Base-by-base conservation (phyloP, 2,797 vertebrate species). In the Eleutherodactylus coqui region DNA sequence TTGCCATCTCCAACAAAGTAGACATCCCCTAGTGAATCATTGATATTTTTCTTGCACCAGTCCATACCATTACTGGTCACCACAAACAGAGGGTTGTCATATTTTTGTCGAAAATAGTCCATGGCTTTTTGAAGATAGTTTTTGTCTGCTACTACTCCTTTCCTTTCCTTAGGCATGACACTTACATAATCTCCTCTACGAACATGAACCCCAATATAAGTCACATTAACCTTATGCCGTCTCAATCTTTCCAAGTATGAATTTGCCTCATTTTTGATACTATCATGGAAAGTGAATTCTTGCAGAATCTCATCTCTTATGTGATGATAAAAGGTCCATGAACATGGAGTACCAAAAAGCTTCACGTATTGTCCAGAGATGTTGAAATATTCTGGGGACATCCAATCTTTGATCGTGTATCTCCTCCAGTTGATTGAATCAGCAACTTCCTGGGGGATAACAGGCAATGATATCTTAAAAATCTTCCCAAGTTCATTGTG, bases 301-400 rank as follows among this genome's bases (percentile, higher is more conserved):
- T 16, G 38, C 8, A 36, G 89, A 75, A 92, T 90, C 87, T 89
- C 88, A 0, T 85, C 82, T 11, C 76, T 78, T 13, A 93, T 67
- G 0, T 93, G 90, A 69, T 92, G 90, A 64, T 90, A 92, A 47
- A 91, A 91, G 2, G 92, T 93, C 90, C 90, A 93, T 21, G 92
- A 92, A 55, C 89, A 91, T 1, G 91, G 89, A 70, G 77, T 91
- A 14, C 91, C 89, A 0, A 47, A 77, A 38, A 92, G 64, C 36
- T 34, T 82, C 24, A 86, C 53, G 0, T 86, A 86, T 0, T 90
- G 64, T 4, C 53, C 5, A 41, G 67, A 0, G 47, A 92, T 13
- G 27, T 7, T 85, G 3, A 32, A 9, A 0, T 91, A 92, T n/a
- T 89, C 88, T 72, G 89, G 85, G 0, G 86, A 88, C 92, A 93